Base-by-base conservation (phyloP, 2,888 invertebrate species). In the Nymphalis urticae region DNA sequence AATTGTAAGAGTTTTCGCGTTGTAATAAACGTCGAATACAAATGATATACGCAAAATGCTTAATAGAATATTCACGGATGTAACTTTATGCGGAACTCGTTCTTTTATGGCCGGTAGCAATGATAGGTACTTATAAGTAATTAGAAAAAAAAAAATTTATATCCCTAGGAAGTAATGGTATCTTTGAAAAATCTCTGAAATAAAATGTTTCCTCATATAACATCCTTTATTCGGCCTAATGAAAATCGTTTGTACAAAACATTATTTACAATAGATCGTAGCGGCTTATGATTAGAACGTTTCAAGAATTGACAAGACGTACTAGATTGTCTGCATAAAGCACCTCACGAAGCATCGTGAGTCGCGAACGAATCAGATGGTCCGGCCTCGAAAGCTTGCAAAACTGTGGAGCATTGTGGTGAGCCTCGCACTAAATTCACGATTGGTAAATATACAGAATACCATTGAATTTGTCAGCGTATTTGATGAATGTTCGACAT, bases 311-410 rank as follows among this genome's bases (percentile, higher is more conserved):
- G 48, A 54, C 68, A 50, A 65, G 64, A 66, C 61, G 64, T 64
- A 66, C 63, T 68, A 72, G 62, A 70, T 70, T 68, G 68, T 59
- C 66, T 72, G 47, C 64, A 72, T 64, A 75, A 78, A 76, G 73
- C 73, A 68, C 73, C 75, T 83, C 87, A 86, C 87, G 86, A 87
- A 76, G 77, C 77, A 79, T 70, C 73, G 73, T 70, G 73, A 79
- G 80, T 89, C 90, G 90, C 87, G 90, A 80, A 77, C 72, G n/a
- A 56, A 56, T 58, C 82, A 78, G 84, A 81, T 82, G 84, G 86
- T 85, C 81, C 84, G 86, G 82, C 89, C 89, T 90, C 89, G 87
- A 68, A 66, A 77, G 64, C 77, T 91, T 90, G 87, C 90, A 83
- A 88, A 86, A 91, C 82, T 72, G 81, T 80, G 82, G 80, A 80